Base-by-base conservation (phyloP, 2,888 invertebrate genomes). In the Lepas anatifera region DNA sequence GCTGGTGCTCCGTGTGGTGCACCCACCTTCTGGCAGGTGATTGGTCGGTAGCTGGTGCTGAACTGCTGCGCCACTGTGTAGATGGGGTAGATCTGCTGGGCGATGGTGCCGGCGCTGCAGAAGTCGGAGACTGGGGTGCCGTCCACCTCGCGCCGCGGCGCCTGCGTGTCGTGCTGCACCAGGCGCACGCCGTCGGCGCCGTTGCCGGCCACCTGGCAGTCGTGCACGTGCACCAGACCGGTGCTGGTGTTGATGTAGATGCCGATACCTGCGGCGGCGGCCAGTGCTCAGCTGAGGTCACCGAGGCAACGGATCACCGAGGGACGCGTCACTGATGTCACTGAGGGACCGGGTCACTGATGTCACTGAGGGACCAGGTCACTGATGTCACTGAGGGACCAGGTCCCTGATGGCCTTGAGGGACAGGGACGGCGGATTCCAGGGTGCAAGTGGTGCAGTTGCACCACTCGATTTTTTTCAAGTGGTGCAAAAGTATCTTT, bases 111-210 rank as follows among this genome's bases (percentile, higher is more conserved):
- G 69, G 92, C 83, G 2, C 90, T 89, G 79, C 95, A 95, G 74
- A 95, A 87, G 78, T 94, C 93, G 75, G 87, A 88, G 75, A 90
- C 86, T 75, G 89, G 88, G 69, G 86, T 86, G 71, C 89, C 84
- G 79, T 91, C 89, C 67, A 87, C 84, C 75, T 86, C 85, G 77
- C 89, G 88, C 74, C 90, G 88, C 7, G 89, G 87, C 48, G 75
- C 73, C 22, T 71, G 72, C 25, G 88, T 85, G 80, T 93, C 91
- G 76, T 90, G 89, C 69, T 89, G 88, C 25, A 92, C 86, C 79
- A 90, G 95, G 79, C 90, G 88, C 69, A 97, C 82, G 37, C 96
- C 96, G 79, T 96, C 95, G 1, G 89, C 95, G 8, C 89, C 92
- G 79, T 96, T 97, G 75, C 90, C 89, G 73, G 86, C 85, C 22